Evolutionary conservation across 2,113 vertebrate genomes (phyloP).

Genomic region (Callochromis pleurospilus): DNA sequence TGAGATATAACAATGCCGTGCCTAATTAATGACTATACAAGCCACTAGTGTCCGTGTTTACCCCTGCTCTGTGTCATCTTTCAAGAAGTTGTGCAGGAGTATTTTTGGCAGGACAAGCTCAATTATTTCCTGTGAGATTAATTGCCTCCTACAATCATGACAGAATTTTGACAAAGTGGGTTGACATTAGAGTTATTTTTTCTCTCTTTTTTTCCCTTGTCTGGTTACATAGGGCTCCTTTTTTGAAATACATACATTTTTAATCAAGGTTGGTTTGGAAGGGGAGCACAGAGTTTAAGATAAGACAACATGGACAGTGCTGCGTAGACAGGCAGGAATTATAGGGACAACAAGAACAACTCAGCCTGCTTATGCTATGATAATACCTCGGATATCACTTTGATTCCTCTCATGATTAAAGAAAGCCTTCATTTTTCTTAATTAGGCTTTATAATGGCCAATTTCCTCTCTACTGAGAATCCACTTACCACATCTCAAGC

Average conservation of each 20-base stretch:
- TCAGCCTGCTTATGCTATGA: neutral
- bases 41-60: constrained; percentile 24
- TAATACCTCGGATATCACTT: neutral
- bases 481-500: neutral
- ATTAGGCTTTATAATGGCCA: neutral
- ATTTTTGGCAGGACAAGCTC: constrained; percentile 41
- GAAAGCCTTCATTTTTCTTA: neutral
- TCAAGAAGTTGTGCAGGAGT: constrained; percentile 33
- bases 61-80: constrained; percentile 36
- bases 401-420: neutral
- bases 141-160: constrained; percentile 40
- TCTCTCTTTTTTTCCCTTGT: neutral
- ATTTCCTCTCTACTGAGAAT: neutral
- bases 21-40: constrained; percentile 50
- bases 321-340: neutral
- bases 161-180: constrained; percentile 39
- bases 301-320: neutral
- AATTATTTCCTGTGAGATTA: constrained; percentile 55
- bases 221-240: neutral
- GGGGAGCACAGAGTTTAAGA: neutral
- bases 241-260: constrained; percentile 2
- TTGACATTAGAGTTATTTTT: constrained; percentile 27
- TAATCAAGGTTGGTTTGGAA: constrained; percentile 1
- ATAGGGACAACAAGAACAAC: neutral
- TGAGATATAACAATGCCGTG: neutral